Evolutionary conservation across 1,140 invertebrate genomes (phyloP), one percentile per base, ranked within the genome.

Genomic region (Myzus persicae): DNA sequence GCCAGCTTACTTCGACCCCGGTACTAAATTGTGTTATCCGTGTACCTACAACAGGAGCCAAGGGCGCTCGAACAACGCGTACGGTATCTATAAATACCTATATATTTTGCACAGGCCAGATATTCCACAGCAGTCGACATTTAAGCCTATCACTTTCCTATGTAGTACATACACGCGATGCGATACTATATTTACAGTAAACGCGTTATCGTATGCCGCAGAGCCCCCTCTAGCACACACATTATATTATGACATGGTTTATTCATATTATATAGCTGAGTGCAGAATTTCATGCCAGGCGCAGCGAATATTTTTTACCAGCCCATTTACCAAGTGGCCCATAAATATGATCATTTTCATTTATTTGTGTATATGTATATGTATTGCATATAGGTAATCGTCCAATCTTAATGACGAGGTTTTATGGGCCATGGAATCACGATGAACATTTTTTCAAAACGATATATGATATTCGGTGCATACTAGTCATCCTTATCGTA

Each of bases 131-230:
- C 31, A n/a, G 31, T 76, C 59, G 5, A 76, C 59, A n/a, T 76
- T 76, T 76, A 76, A n/a, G 59, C 59, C 59, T 76, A 76, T 76
- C 59, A 76, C 59, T 76, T 76, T 76, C 14, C 59, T n/a, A 76
- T n/a, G 18, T n/a, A 67, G 20, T 51, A 51, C 20, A 7, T 22
- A 24, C 20, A 76, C 7, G 59, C 31, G 59, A 67, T 59, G 1
- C 24, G 2, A 76, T 76, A 76, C n/a, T 18, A 18, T 18, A 18
- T 51, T 48, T 59, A 31, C 54, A 59, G 20, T 76, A n/a, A 3
- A 76, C 31, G 14, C 31, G 24, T 18, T n/a, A 67, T 67, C 14
- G 59, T n/a, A n/a, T n/a, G n/a, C 48, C 24, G 48, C n/a, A 18
- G 24, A n/a, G 31, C 31, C n/a, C 59, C n/a, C n/a, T 76, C 59